Conservation (phyloP, 1,140 invertebrate species). For the Brachionus rotundiformis region DNA sequence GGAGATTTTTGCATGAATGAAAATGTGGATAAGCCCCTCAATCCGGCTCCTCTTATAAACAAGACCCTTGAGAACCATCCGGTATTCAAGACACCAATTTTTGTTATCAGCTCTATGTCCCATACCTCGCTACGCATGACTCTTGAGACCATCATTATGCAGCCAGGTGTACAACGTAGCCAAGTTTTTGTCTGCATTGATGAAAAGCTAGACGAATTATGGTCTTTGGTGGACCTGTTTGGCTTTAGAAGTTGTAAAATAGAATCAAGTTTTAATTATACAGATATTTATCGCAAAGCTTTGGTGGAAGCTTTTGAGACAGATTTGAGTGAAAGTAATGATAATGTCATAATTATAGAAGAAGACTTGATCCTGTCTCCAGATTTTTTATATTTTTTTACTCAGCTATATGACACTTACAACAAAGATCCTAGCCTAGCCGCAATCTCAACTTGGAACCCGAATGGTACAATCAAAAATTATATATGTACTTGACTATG, state of each 20-base stretch:
- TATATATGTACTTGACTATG: too few species aligned
- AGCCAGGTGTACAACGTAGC: constrained; percentile 65
- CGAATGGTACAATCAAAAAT: constrained; percentile 67
- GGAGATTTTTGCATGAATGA: constrained; percentile 65
- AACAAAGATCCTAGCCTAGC: constrained; percentile 62
- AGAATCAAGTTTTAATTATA: constrained; percentile 56
- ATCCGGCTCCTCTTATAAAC: constrained; percentile 63
- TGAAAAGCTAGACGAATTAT: constrained; percentile 60
- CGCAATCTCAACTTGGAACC: constrained; percentile 65
- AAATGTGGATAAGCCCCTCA: constrained; percentile 63
- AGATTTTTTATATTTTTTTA: constrained; percentile 66
- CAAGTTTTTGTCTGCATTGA: constrained; percentile 61
- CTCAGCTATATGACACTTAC: constrained; percentile 60
- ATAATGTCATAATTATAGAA: constrained; percentile 62
- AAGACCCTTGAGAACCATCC: constrained; percentile 61
- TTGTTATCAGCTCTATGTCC: constrained; percentile 64
- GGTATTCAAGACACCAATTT: constrained; percentile 65
- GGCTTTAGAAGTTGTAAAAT: constrained; percentile 57
- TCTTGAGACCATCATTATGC: constrained; percentile 65
- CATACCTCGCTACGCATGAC: constrained; percentile 63
- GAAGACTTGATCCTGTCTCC: constrained; percentile 65
- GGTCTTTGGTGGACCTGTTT: constrained; percentile 59
- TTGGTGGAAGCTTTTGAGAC: constrained; percentile 54
- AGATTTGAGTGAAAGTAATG: background rate
- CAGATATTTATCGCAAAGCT: constrained; percentile 53